Evolutionary conservation across 2,888 invertebrate species (phyloP).

Genomic region (Meiosimyza decipiens): DNA sequence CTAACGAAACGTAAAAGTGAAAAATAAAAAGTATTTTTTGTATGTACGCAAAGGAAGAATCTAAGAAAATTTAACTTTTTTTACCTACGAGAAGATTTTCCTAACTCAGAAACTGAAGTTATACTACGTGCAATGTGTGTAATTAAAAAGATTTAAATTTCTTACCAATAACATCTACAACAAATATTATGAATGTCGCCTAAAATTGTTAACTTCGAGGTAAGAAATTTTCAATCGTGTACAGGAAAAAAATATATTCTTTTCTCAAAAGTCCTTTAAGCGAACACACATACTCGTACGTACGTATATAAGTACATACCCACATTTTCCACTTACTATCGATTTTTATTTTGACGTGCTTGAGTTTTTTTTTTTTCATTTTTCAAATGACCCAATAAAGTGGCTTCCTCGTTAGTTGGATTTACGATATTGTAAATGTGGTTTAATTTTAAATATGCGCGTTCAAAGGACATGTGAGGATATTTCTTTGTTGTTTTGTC

Average conservation of each 20-base stretch:
- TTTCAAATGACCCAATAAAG: slow-evolving; percentile 46
- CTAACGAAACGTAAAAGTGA: slow-evolving; percentile 25
- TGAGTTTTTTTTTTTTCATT: slow-evolving; percentile 2
- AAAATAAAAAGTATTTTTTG: slow-evolving; percentile 40
- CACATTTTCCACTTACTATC: slow-evolving; percentile 49
- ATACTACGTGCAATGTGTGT: neutral
- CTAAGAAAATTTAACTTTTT: slow-evolving; percentile 24
- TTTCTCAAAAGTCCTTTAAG: neutral
- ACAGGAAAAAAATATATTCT: neutral
- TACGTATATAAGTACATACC: neutral
- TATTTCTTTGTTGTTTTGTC: slow-evolving; percentile 12
- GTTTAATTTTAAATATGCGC: slow-evolving; percentile 33
- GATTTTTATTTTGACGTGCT: slow-evolving; percentile 52
- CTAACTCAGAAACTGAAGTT: slow-evolving; percentile 3
- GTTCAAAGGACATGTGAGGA: slow-evolving; percentile 41
- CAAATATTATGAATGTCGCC: slow-evolving; percentile 87
- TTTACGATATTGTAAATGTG: slow-evolving; percentile 17
- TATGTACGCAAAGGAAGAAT: slow-evolving; percentile 41
- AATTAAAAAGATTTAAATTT: slow-evolving; percentile 21
- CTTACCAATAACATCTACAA: slow-evolving; percentile 46
- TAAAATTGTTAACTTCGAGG: slow-evolving; percentile 86
- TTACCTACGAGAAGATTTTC: slow-evolving; percentile 30
- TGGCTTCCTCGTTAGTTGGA: slow-evolving; percentile 34
- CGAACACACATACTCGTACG: neutral
- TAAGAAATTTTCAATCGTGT: slow-evolving; percentile 66